Evolutionary conservation across 1,140 invertebrate genomes (phyloP), one percentile per base, ranked within the genome.

Genomic region (Rhopalosiphum padi): DNA sequence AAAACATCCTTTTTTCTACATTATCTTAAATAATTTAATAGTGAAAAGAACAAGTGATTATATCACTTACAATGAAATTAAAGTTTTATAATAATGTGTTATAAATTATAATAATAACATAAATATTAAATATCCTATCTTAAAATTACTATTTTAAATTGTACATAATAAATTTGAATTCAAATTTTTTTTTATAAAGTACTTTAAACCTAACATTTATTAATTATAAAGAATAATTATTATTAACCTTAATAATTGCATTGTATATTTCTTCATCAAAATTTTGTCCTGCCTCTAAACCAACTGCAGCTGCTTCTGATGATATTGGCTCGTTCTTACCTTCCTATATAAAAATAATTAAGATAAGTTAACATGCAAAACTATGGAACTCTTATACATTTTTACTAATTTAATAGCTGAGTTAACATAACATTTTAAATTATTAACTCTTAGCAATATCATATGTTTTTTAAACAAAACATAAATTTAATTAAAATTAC

Each of bases 281-380:
- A 21, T 96, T 95, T 86, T 93, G 91, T 46, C 96, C 95, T 93
- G 96, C 96, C 93, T 97, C 97, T 37, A 96, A 95, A 93, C 97
- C 97, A 48, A 97, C 95, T 37, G 96, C 96, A 25, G 96, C 95
- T 2, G 98, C 98, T 94, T 96, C 96, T 41, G 96, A 95, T 5
- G 96, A 95, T 95, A 97, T 96, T n/a, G 98, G 98, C 95, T 99
- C 97, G 53, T 96, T 96, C 95, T 97, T 97, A 41, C 97, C 97
- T 96, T 97, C 96, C 96, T 98, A 95, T 87, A 94, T 94, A 94
- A 94, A 94, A 95, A 95, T 94, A 94, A 92, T 41, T 23, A 83
- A 83, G 15, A 22, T 77, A 77, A n/a, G 77, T 15, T 90, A 85
- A 55, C 30, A 86, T 55, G 60, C 53, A 43, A 60, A 55, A 25